phyloP scores from a whole-genome alignment of 2,888 invertebrate species.

The Conistra vaccinii region DNA sequence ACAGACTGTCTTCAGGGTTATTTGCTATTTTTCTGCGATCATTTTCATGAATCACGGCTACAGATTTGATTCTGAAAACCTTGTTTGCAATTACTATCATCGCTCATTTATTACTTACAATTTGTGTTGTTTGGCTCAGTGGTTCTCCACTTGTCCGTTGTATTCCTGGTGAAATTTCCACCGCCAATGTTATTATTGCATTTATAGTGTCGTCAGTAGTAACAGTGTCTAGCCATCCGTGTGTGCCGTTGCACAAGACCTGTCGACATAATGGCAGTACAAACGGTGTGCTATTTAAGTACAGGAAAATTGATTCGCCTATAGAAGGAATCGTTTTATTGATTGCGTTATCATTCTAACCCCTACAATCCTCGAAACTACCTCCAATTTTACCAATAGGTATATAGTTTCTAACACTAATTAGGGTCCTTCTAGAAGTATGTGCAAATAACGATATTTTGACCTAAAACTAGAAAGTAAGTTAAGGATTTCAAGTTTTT shows the following conservation, averaged over 20 bases:
- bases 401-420: not conserved
- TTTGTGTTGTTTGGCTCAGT: constrained; percentile 24
- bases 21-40: constrained; percentile 33
- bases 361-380: not conserved
- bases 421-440: not conserved
- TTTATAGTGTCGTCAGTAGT: constrained; percentile 52
- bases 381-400: not conserved
- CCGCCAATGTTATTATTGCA: constrained; percentile 46
- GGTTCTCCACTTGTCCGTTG: constrained; percentile 17
- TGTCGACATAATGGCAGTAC: constrained; percentile 53
- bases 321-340: constrained; percentile 21
- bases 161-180: constrained; percentile 48
- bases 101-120: constrained; percentile 23
- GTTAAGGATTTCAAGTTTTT: constrained; percentile 78
- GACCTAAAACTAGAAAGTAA: constrained; percentile 64
- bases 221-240: constrained; percentile 53
- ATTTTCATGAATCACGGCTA: constrained; percentile 32
- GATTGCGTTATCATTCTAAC: constrained; percentile 4
- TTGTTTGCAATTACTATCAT: constrained; percentile 33
- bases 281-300: constrained; percentile 55
- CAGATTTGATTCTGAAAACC: constrained; percentile 10
- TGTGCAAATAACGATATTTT: constrained; percentile 3
- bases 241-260: constrained; percentile 64
- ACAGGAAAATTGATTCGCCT: constrained; percentile 31
- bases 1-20: constrained; percentile 36